A percentile compares a stretch with the other conserved stretches of the same genome.
phyloP scores from a whole-genome alignment of 2,113 vertebrate genomes.

The Pardalotus punctatus region DNA sequence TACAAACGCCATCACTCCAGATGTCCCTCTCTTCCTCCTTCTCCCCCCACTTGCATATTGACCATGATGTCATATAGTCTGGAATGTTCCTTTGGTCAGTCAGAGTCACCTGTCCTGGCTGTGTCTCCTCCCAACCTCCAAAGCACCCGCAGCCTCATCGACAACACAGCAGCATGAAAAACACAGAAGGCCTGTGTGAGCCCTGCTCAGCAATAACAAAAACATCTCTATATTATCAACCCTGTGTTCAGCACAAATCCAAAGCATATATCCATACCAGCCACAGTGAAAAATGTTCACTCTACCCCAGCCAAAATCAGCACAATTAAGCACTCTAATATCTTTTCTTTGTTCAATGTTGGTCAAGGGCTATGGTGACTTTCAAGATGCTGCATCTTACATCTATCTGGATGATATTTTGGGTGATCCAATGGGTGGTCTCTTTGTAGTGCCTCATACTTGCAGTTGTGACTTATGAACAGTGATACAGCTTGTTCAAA shows the following conservation, averaged over 20 bases:
- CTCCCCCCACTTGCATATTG: fast-evolving
- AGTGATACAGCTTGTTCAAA: background rate
- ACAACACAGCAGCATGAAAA: fast-evolving
- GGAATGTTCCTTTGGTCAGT: background rate
- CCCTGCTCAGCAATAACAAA: background rate
- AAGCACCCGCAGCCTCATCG: background rate
- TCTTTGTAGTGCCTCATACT: background rate
- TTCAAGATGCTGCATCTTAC: background rate
- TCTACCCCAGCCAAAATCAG: background rate
- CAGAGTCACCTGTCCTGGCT: fast-evolving
- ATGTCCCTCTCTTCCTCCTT: fast-evolving
- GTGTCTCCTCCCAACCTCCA: fast-evolving
- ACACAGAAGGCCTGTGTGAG: background rate
- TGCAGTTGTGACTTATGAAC: background rate
- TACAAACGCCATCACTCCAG: fast-evolving
- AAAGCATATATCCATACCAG: background rate
- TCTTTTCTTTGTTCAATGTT: background rate
- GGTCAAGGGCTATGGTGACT: background rate
- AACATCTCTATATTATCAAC: background rate
- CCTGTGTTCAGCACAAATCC: background rate
- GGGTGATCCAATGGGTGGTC: background rate
- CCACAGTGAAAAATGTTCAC: background rate
- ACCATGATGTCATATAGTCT: fast-evolving
- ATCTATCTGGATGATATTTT: background rate
- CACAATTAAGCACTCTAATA: background rate